phyloP scores from a whole-genome alignment of 2,113 vertebrate genomes.

The Tachysurus vachellii region DNA sequence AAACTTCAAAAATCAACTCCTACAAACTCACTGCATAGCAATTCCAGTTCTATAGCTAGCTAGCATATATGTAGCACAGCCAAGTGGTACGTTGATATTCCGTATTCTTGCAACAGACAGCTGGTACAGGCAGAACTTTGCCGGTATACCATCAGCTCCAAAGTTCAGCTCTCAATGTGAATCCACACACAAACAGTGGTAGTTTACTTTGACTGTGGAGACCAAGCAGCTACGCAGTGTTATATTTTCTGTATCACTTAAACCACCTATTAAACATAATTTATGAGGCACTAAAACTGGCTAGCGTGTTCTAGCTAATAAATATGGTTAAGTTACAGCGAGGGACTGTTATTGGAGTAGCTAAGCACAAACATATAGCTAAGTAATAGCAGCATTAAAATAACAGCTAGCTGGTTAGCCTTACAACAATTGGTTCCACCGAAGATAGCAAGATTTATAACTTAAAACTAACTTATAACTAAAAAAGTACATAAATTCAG shows the following conservation, averaged over 20 bases:
- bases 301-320: background rate
- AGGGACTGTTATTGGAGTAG: background rate
- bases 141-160: background rate
- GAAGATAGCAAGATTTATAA: background rate
- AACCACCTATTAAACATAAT: background rate
- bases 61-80: background rate
- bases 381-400: background rate
- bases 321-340: background rate
- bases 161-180: background rate
- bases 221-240: background rate
- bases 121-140: background rate
- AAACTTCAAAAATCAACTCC: background rate
- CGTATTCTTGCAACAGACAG: background rate
- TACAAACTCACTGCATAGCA: background rate
- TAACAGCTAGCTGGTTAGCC: background rate
- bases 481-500: background rate
- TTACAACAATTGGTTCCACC: background rate
- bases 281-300: background rate
- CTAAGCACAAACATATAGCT: background rate
- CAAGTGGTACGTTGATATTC: background rate
- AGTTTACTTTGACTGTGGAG: background rate
- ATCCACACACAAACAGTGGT: background rate
- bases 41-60: background rate
- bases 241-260: background rate
- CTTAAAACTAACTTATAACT: background rate